Conservation (phyloP, 1,140 invertebrate species). For the Oscheius sp. region DNA sequence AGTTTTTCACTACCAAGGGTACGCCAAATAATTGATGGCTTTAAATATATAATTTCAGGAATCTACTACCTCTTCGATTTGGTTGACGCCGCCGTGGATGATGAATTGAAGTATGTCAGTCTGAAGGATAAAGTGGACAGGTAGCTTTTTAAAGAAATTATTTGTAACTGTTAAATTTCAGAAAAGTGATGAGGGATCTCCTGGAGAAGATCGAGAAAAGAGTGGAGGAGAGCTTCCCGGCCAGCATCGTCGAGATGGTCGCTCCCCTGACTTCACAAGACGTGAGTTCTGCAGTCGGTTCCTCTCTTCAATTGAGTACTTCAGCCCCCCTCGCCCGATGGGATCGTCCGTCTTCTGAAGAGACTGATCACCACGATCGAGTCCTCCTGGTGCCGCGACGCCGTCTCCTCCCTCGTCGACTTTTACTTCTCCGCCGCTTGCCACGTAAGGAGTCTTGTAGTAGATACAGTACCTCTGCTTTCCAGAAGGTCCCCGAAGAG, state of each 20-base stretch:
- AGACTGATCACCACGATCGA: constrained; percentile 11
- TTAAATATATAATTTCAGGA: constrained; percentile 19
- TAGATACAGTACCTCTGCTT: not conserved
- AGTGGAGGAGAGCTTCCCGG: constrained; percentile 13
- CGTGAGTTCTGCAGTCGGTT: constrained; percentile 8
- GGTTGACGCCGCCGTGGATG: constrained; percentile 32
- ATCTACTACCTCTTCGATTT: constrained; percentile 37
- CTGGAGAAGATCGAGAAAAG: constrained; percentile 29
- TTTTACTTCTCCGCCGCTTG: constrained; percentile 23
- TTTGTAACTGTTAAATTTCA: no score
- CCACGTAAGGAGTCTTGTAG: not conserved
- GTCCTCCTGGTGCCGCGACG: constrained; percentile 13
- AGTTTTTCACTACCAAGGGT: constrained; percentile 45
- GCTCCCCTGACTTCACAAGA: constrained; percentile 40
- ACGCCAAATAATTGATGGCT: not conserved
- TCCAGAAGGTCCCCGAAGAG: not conserved
- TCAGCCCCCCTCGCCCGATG: not conserved
- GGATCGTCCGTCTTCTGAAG: constrained; percentile 4
- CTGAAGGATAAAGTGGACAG: constrained; percentile 37
- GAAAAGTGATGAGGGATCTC: constrained; percentile 28
- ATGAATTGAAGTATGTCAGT: constrained; percentile 25
- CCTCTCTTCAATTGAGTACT: constrained; percentile 3
- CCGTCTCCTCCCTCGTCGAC: constrained; percentile 19
- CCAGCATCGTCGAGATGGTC: constrained; percentile 46
- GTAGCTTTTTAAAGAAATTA: no score